Conservation (phyloP, 2,113 vertebrate genomes). For the Ictidomys tridecemlineatus region DNA sequence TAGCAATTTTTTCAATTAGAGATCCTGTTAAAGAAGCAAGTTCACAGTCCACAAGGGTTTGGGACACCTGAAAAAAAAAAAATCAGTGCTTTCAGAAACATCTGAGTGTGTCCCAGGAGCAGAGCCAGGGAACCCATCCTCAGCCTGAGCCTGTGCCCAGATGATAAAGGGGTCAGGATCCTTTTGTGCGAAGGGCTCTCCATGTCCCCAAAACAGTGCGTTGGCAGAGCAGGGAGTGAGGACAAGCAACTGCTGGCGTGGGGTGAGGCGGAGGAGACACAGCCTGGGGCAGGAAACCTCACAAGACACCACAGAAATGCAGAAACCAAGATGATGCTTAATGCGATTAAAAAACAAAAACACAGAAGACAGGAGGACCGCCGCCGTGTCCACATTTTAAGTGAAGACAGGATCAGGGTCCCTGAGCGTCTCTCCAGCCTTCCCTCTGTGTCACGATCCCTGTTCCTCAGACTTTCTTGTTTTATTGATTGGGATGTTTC, state of each 20-base stretch:
- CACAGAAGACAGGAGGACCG: neutral
- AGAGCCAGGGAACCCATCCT: rapidly evolving
- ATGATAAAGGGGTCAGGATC: rapidly evolving
- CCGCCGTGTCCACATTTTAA: neutral
- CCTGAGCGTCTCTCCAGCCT: neutral
- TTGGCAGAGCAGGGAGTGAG: neutral
- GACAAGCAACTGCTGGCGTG: neutral
- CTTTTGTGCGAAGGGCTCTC: too few species aligned
- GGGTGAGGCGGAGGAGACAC: neutral
- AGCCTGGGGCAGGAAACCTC: neutral
- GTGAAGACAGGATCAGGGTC: rapidly evolving
- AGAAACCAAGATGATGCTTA: neutral
- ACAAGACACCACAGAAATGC: neutral
- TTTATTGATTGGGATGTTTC: neutral
- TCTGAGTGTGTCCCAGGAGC: rapidly evolving
- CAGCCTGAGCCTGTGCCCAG: rapidly evolving
- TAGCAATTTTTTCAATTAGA: neutral
- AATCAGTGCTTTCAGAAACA: too few species aligned
- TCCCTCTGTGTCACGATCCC: too few species aligned
- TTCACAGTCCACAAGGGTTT: rapidly evolving
- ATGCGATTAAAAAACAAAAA: neutral
- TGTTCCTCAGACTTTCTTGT: neutral
- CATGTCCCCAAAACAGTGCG: rapidly evolving
- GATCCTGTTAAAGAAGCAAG: neutral
- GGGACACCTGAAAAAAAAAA: too few species aligned